These are phyloP conservation scores for Anniella stebbinsi DNA, from an alignment of 2,797 vertebrate species.

Conservation along the genomic window DNA sequence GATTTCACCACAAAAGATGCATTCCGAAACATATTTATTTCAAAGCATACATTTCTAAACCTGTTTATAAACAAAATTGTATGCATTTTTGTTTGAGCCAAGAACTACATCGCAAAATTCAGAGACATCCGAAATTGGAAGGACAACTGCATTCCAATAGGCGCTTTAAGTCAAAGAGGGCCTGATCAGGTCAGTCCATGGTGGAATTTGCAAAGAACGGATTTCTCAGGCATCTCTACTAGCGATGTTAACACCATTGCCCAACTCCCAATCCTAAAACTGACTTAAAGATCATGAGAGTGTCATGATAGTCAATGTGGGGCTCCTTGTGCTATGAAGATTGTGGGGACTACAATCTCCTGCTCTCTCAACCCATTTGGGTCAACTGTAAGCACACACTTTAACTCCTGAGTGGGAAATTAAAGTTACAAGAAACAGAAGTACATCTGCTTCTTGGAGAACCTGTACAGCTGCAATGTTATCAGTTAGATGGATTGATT, in stretches of 20 bases:
- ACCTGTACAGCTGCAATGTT: background rate
- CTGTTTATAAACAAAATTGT: too few species aligned
- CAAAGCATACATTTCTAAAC: too few species aligned
- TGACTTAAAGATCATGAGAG: background rate
- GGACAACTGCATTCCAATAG: too few species aligned
- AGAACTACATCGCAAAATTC: too few species aligned
- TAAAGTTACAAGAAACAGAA: background rate
- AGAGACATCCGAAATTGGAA: too few species aligned
- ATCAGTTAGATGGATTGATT: background rate
- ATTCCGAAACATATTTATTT: too few species aligned
- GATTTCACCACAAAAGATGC: too few species aligned
- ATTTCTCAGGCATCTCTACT: too few species aligned
- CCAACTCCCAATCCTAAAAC: background rate
- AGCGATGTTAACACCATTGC: background rate
- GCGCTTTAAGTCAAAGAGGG: too few species aligned
- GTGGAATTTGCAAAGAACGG: too few species aligned
- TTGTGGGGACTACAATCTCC: background rate
- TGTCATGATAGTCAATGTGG: background rate
- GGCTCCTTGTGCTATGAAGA: background rate
- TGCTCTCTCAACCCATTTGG: background rate
- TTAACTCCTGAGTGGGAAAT: background rate
- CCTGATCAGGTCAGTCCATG: too few species aligned
- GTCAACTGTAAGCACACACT: background rate
- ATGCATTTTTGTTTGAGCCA: too few species aligned
- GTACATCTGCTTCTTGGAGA: background rate